A percentile compares a stretch with the other conserved stretches of the same genome.
These are phyloP conservation scores for Atherix ibis DNA, from an alignment of 2,888 invertebrate species.

Conservation along the genomic window DNA sequence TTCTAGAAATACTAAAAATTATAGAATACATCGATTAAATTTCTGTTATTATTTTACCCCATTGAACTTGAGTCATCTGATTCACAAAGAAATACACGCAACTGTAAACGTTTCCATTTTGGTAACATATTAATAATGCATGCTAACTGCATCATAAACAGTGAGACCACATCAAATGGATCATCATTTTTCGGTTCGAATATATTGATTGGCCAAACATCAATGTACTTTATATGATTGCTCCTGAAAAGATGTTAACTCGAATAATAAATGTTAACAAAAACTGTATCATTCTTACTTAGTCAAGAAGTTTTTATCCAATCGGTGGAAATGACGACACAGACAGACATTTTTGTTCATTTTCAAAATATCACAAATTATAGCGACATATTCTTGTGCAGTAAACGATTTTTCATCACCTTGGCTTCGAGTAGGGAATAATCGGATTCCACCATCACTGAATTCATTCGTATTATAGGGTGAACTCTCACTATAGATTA, in stretches of 20 bases:
- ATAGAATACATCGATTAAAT: no score
- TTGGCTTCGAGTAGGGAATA: conserved; percentile 39
- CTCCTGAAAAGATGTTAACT: conserved; percentile 16
- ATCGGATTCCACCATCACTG: conserved; percentile 32
- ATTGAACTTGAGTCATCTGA: conserved; percentile 22
- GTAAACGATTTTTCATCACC: conserved; percentile 34
- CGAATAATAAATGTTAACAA: conserved; percentile 4
- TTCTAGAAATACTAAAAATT: no score
- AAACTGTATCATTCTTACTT: conserved; percentile 34
- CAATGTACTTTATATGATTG: conserved; percentile 59
- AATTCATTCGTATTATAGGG: conserved; percentile 44
- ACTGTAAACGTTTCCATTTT: conserved; percentile 70
- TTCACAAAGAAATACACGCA: conserved; percentile 77
- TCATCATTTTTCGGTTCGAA: conserved; percentile 60
- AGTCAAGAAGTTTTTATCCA: conserved; percentile 64
- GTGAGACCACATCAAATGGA: conserved; percentile 75
- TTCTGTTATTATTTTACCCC: no score
- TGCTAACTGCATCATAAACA: conserved; percentile 93
- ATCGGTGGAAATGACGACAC: conserved; percentile 74
- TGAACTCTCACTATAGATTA: conserved; percentile 38
- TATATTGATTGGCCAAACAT: conserved; percentile 95
- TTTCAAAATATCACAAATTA: conserved; percentile 74
- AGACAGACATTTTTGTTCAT: conserved; percentile 91
- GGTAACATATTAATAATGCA: conserved; percentile 88
- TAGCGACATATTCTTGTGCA: conserved; percentile 58